Conservation (phyloP, 2,888 invertebrate genomes). For the Deroplatys truncata region DNA sequence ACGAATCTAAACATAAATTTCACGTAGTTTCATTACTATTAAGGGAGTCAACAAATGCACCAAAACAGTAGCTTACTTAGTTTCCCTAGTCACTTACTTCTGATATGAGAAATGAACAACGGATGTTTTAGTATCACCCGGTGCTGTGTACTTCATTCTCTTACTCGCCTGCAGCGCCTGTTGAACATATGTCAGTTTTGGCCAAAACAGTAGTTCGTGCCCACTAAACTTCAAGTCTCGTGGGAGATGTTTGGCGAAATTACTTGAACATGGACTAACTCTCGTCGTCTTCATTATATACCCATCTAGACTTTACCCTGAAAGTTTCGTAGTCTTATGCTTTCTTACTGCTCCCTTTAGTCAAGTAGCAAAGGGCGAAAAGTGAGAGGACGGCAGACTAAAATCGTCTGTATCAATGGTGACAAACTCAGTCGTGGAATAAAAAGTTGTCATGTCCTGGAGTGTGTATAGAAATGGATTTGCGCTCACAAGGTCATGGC, state of each 20-base stretch:
- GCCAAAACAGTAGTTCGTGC: not conserved
- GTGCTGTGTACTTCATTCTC: too few species aligned
- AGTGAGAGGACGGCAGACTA: not conserved
- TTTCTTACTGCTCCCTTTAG: not conserved
- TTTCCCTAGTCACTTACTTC: too few species aligned
- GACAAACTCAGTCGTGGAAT: too few species aligned
- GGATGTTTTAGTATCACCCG: too few species aligned
- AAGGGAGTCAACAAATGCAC: too few species aligned
- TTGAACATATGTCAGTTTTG: not conserved
- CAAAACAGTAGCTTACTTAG: too few species aligned
- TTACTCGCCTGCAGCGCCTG: not conserved
- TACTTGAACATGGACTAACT: not conserved
- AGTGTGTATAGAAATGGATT: too few species aligned
- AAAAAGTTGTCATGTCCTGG: too few species aligned
- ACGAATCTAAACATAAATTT: too few species aligned
- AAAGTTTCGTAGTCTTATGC: not conserved
- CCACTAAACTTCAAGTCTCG: not conserved
- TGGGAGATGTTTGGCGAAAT: not conserved
- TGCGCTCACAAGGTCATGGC: too few species aligned
- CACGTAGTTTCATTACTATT: too few species aligned
- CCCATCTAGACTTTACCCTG: not conserved
- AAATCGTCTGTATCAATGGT: not conserved
- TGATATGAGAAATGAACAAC: too few species aligned
- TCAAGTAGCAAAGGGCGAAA: not conserved
- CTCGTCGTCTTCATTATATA: not conserved